Evolutionary conservation across 2,113 vertebrate species (phyloP).

Genomic region (Zosterops lateralis): DNA sequence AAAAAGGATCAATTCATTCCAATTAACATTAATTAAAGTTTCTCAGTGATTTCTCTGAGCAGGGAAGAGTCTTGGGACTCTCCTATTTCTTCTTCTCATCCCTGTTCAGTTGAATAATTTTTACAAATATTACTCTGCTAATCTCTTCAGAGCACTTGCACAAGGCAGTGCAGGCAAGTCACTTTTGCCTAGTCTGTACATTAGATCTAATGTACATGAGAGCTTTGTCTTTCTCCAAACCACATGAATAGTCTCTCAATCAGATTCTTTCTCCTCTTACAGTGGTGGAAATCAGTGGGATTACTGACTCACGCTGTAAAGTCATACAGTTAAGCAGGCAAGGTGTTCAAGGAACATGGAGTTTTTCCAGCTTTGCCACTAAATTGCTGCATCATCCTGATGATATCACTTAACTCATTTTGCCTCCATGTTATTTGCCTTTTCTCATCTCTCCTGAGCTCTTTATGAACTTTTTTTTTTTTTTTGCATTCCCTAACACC

Average conservation of each 20-base stretch:
- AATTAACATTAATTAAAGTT: not conserved
- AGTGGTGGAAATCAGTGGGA: not conserved
- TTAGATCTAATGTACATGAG: not conserved
- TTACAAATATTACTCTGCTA: not conserved
- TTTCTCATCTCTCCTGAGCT: not conserved
- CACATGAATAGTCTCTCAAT: not conserved
- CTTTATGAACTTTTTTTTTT: not conserved
- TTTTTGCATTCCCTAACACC: not conserved
- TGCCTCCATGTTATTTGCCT: not conserved
- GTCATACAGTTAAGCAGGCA: not conserved
- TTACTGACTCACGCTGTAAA: not conserved
- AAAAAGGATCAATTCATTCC: not conserved
- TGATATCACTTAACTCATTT: not conserved
- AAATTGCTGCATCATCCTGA: not conserved
- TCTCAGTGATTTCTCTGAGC: not conserved
- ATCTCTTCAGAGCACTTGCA: not conserved
- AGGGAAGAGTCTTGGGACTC: not conserved
- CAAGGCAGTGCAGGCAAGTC: not conserved
- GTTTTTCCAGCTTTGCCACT: not conserved
- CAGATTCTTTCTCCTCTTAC: not conserved
- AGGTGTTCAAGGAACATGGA: not conserved
- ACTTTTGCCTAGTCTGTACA: not conserved
- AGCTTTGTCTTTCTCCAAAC: not conserved
- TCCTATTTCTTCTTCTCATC: not conserved
- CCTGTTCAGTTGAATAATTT: not conserved